Percentiles rank a stretch among this genome's conserved stretches.
These are phyloP conservation scores for Miichthys miiuy DNA, from an alignment of 2,797 vertebrate species.

Conservation along the genomic window DNA sequence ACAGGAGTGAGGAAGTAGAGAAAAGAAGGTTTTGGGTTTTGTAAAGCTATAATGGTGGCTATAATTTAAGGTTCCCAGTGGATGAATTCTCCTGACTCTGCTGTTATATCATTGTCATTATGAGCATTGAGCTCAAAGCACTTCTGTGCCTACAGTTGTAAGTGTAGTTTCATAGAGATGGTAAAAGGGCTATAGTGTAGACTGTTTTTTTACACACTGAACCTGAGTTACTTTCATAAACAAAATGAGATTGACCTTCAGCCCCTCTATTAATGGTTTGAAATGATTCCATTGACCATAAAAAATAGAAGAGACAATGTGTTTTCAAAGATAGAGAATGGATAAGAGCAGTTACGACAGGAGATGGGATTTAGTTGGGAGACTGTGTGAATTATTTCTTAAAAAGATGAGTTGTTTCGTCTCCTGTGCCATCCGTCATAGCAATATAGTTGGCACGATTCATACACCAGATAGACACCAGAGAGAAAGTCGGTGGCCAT, in stretches of 20 bases:
- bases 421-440: not conserved
- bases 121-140: not conserved
- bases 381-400: not conserved
- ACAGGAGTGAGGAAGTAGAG: too few relatives aligned
- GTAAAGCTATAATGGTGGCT: not conserved
- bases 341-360: not conserved
- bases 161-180: not conserved
- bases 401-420: not conserved
- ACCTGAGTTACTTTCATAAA: constrained; percentile 4
- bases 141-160: not conserved
- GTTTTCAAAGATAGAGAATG: constrained; percentile 8
- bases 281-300: constrained; percentile 11
- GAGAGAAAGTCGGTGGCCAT: not conserved
- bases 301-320: constrained; percentile 1
- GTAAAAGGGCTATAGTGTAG: not conserved
- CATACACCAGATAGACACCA: not conserved
- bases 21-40: too few relatives aligned
- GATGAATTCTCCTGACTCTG: too few relatives aligned
- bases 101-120: not conserved
- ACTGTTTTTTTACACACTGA: not conserved
- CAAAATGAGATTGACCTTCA: constrained; percentile 1
- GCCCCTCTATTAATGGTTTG: not conserved
- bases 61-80: too few relatives aligned
- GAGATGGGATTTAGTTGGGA: not conserved
- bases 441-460: not conserved